A percentile compares a stretch with the other conserved stretches of the same genome.
These are phyloP conservation scores for Microtus richardsoni DNA, from an alignment of 2,113 vertebrate genomes.

Conservation along the genomic window DNA sequence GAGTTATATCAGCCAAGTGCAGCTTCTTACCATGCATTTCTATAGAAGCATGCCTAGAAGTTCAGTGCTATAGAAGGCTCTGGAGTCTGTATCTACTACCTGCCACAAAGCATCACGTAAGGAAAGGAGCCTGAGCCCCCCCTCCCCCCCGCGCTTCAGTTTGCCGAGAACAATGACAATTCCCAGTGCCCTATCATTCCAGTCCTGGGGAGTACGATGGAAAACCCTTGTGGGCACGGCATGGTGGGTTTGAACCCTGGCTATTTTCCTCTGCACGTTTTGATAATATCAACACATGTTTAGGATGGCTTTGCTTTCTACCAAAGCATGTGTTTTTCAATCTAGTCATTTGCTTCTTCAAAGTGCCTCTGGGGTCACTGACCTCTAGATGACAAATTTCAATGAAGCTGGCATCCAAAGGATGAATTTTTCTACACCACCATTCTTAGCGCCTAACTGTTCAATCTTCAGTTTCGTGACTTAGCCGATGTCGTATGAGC, in stretches of 20 bases:
- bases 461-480: background rate
- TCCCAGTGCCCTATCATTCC: background rate
- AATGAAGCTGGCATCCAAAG: background rate
- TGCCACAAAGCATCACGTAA: background rate
- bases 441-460: background rate
- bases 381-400: background rate
- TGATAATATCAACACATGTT: background rate
- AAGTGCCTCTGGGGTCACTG: background rate
- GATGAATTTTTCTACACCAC: background rate
- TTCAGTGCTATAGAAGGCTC: background rate
- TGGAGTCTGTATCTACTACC: background rate
- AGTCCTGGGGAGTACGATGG: background rate
- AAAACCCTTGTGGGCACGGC: background rate
- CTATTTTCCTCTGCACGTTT: background rate
- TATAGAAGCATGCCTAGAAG: background rate
- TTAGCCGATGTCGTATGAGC: background rate
- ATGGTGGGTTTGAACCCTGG: background rate
- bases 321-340: slow-evolving; percentile 29
- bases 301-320: background rate
- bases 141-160: too few species aligned
- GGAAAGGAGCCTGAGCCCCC: background rate
- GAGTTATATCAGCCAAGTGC: background rate
- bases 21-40: background rate
- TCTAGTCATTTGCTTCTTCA: background rate
- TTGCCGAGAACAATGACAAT: background rate